Evolutionary conservation across 1,140 invertebrate species (phyloP).

Genomic region (Caenorhabditis tropicalis): DNA sequence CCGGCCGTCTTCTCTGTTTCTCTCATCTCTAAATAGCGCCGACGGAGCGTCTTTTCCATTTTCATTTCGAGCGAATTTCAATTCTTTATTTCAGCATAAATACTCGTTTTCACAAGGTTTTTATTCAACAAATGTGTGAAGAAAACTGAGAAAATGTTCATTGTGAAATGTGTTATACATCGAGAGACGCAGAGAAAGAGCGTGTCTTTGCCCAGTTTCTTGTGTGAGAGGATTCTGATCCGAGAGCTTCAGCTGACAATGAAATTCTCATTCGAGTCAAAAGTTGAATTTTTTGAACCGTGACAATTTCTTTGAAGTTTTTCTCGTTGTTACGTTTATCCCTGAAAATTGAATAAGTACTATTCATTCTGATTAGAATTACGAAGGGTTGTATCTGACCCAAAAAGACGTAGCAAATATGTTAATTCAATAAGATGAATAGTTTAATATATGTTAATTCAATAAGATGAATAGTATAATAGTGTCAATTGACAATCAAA

Average conservation of each 20-base stretch:
- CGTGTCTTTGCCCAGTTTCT: neutral
- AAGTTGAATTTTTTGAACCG: neutral
- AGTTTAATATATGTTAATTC: neutral
- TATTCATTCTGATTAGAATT: neutral
- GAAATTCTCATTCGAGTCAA: slow-evolving; percentile 28
- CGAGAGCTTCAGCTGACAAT: slow-evolving; percentile 10
- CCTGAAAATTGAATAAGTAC: neutral
- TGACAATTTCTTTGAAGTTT: slow-evolving; percentile 4
- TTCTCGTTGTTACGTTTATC: slow-evolving; percentile 37
- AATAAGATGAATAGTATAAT: neutral
- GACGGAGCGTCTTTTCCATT: neutral
- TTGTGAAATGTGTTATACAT: neutral
- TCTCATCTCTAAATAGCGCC: neutral
- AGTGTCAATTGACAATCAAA: neutral
- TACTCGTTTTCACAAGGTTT: neutral
- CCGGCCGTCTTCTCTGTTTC: slow-evolving; percentile 2
- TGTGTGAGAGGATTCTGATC: neutral
- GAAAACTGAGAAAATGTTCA: neutral
- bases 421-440: neutral
- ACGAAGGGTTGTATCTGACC: neutral
- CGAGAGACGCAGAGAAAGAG: slow-evolving; percentile 15
- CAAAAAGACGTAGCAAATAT: neutral
- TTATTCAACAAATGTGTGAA: slow-evolving; percentile 3
- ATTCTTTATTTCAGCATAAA: neutral
- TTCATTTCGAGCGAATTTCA: neutral